Base-by-base conservation (phyloP, 2,113 vertebrate species). In the Catharus minimus region DNA sequence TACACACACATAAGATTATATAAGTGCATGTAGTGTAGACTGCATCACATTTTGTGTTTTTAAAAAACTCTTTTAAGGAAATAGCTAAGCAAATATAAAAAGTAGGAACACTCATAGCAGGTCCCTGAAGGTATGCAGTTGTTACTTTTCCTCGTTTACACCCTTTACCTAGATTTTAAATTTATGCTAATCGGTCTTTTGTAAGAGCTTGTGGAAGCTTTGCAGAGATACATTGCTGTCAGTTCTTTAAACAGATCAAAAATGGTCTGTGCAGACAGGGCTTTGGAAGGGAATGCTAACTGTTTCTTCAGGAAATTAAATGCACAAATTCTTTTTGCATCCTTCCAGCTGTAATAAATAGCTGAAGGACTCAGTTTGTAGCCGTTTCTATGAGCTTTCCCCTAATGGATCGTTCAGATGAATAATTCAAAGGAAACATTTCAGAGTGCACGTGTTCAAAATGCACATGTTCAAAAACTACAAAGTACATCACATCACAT, bases 311-410 rank as follows among this genome's bases (percentile, higher is more conserved):
- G 93, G 94, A 95, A 95, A 95, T 94, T 88, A 89, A 93, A 92
- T 41, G 62, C 74, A 95, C 88, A 92, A 94, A 93, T 85, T 88
- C 87, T 88, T 92, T 89, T 82, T 77, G 65, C 78, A 44, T 90
- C 72, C 69, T 88, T 95, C 92, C 89, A 91, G 61, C 86, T 95
- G 73, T 89, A 96, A 95, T 96, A 93, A 96, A 93, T 93, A 95
- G 93, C 66, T 81, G 84, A 93, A 89, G 71, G 74, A 88, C 75
- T 90, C 78, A 8, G 65, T 85, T 65, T 85, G 79, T 92, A 89
- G 53, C 73, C 39, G 4, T 89, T 95, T 90, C 78, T 82, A 53
- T 72, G 82, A 89, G 88, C 85, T 92, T 92, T 84, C 78, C 75
- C 58, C 46, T 91, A 91, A 90, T 82, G 87, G 73, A 92, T 82